Conservation (phyloP, 2,113 vertebrate genomes). For the Coracopsis vasa region DNA sequence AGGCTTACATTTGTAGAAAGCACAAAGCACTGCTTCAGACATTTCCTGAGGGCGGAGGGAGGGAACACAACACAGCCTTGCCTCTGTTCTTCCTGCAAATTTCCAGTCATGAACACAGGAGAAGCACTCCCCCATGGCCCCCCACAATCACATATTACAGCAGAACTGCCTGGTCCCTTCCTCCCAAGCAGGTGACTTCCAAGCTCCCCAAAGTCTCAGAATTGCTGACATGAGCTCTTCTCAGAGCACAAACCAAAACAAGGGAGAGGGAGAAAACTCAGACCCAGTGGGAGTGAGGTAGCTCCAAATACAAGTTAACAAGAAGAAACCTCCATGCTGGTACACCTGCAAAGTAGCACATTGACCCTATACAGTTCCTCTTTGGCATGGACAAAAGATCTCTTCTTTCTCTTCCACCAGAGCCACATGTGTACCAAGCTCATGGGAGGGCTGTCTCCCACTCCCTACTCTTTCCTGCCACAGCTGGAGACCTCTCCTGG, state of each 20-base stretch:
- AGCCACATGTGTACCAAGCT: background rate
- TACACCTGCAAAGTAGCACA: background rate
- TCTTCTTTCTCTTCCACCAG: background rate
- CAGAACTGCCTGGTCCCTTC: background rate
- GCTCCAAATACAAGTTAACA: background rate
- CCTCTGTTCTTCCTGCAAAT: background rate
- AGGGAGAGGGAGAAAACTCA: background rate
- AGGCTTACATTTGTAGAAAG: background rate
- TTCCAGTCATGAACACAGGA: background rate
- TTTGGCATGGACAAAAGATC: background rate
- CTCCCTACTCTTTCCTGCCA: rapidly evolving
- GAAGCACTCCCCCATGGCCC: background rate
- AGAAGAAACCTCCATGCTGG: background rate
- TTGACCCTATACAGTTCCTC: background rate
- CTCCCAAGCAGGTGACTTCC: rapidly evolving
- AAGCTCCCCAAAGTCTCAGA: background rate
- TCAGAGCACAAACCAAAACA: background rate
- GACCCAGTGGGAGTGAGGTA: rapidly evolving
- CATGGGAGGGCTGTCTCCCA: background rate
- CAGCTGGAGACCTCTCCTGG: background rate
- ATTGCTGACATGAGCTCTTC: background rate
- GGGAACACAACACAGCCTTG: background rate
- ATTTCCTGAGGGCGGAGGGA: background rate
- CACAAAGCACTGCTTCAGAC: background rate
- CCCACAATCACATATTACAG: background rate